phyloP scores from a whole-genome alignment of 2,888 invertebrate genomes.

The Heliconius ismenius region DNA sequence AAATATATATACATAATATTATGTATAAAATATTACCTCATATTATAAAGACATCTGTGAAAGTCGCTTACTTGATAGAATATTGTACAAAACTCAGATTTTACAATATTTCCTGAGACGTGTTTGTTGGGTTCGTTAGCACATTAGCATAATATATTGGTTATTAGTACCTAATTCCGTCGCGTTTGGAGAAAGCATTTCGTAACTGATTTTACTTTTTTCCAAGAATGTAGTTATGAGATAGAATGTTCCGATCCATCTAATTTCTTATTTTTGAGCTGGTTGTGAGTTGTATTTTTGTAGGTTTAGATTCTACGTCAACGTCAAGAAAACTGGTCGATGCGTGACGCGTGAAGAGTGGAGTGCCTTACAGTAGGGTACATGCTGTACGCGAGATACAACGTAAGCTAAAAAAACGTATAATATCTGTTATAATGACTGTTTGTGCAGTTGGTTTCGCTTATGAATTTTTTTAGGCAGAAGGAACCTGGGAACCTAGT shows the following conservation, averaged over 20 bases:
- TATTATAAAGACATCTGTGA: neutral
- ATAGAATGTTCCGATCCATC: neutral
- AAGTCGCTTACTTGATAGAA: constrained; percentile 1
- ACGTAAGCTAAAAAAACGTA: too few relatives aligned
- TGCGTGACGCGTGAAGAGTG: too few relatives aligned
- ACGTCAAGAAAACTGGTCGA: too few relatives aligned
- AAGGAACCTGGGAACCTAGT: too few relatives aligned
- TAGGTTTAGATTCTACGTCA: too few relatives aligned
- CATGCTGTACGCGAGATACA: too few relatives aligned
- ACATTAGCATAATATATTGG: constrained; percentile 46
- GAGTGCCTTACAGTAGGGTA: too few relatives aligned
- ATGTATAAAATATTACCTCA: neutral
- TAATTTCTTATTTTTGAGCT: neutral
- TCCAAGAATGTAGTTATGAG: neutral
- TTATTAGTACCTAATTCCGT: constrained; percentile 40
- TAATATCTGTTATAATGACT: too few relatives aligned
- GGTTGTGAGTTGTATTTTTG: too few relatives aligned
- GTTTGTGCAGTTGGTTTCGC: too few relatives aligned
- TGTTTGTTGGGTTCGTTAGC: constrained; percentile 36
- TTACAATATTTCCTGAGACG: neutral
- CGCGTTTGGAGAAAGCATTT: constrained; percentile 37
- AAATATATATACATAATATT: too few relatives aligned
- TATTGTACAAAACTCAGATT: neutral
- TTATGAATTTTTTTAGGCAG: too few relatives aligned
- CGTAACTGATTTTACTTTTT: constrained; percentile 34